These are phyloP conservation scores for Prosopocoilus inquinatus DNA, from an alignment of 2,888 invertebrate genomes.

Conservation along the genomic window DNA sequence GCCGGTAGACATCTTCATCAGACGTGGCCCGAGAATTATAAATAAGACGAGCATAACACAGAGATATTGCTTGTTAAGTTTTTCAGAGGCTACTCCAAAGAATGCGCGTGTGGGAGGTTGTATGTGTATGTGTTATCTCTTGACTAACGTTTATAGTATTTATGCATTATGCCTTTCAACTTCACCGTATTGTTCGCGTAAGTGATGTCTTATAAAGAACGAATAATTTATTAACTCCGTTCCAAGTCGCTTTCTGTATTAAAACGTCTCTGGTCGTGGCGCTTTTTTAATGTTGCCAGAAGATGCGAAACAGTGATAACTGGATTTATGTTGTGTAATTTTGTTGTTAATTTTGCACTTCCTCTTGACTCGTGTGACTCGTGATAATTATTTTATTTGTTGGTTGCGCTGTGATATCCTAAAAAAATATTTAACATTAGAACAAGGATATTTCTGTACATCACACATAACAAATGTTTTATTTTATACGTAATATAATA, in stretches of 20 bases:
- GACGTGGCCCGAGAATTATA: conserved; percentile 45
- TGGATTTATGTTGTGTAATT: conserved; percentile 2
- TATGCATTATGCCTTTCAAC: conserved; percentile 26
- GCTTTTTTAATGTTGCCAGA: background rate
- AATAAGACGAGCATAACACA: conserved; percentile 44
- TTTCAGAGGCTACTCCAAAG: conserved; percentile 35
- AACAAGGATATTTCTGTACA: background rate
- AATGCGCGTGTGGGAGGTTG: conserved; percentile 33
- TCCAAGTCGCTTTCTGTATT: conserved; percentile 3
- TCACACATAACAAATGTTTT: no score
- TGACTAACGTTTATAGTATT: conserved; percentile 26
- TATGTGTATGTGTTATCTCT: conserved; percentile 26
- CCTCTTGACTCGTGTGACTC: conserved; percentile 2
- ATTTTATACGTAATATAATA: no score
- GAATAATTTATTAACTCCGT: conserved; percentile 21
- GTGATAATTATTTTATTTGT: background rate
- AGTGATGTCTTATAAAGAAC: conserved; percentile 25
- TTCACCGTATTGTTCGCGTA: conserved; percentile 28
- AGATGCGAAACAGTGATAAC: background rate
- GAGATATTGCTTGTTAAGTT: conserved; percentile 43
- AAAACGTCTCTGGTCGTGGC: conserved; percentile 2
- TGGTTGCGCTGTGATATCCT: background rate
- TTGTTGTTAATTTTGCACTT: conserved; percentile 1
- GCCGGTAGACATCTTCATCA: conserved; percentile 49
- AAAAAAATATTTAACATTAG: background rate